Evolutionary conservation across 2,888 invertebrate species (phyloP).

Genomic region (Plusia festucae): DNA sequence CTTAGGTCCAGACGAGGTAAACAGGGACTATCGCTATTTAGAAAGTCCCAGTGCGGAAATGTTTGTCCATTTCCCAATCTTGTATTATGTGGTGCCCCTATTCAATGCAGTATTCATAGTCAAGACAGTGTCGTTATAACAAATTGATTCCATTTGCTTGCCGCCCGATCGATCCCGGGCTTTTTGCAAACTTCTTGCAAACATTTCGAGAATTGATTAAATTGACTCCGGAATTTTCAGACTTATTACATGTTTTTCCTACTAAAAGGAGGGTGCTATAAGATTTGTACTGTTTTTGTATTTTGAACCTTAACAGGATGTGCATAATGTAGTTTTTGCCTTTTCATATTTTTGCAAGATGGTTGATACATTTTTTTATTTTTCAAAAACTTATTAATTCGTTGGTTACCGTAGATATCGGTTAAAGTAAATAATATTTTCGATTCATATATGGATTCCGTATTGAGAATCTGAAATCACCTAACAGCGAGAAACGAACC

Average conservation of each 20-base stretch:
- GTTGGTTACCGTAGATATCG: too few relatives aligned
- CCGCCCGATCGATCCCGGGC: constrained; percentile 32
- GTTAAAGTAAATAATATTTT: too few relatives aligned
- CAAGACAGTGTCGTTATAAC: constrained; percentile 48
- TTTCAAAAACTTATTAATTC: too few relatives aligned
- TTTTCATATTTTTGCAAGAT: background rate
- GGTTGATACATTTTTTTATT: background rate
- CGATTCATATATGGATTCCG: too few relatives aligned
- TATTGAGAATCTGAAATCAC: too few relatives aligned
- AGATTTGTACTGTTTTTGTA: background rate
- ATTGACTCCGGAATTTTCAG: constrained; percentile 14
- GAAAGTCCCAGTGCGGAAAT: too few relatives aligned
- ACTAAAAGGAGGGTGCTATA: background rate
- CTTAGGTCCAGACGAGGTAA: too few relatives aligned
- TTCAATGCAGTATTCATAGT: constrained; percentile 41
- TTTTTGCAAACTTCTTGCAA: constrained; percentile 35
- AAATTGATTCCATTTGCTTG: constrained; percentile 55
- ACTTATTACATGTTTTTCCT: constrained; percentile 8
- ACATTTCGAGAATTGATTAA: constrained; percentile 35
- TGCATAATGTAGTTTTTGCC: background rate
- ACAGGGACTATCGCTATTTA: too few relatives aligned
- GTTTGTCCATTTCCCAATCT: background rate
- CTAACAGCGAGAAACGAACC: too few relatives aligned
- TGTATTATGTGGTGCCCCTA: constrained; percentile 20
- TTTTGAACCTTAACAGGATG: background rate